Conservation (phyloP, 2,113 vertebrate species). For the Nerophis ophidion region DNA sequence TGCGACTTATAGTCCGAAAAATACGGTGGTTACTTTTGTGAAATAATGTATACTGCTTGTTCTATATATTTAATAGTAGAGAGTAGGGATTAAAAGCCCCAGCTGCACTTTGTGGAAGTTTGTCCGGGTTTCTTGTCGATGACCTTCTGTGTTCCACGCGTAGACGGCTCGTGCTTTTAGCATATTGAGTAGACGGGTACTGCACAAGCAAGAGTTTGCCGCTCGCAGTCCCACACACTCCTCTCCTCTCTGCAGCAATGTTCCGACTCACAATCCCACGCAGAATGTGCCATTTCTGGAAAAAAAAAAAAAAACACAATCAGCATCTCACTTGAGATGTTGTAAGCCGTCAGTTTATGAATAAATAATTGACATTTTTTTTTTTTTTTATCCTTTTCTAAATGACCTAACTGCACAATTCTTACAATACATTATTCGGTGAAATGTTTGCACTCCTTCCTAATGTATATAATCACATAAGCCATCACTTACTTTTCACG, state of each 20-base stretch:
- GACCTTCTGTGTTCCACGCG: not conserved
- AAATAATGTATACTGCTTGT: not conserved
- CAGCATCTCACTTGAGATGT: slow-evolving; percentile 37
- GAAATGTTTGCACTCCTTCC: not conserved
- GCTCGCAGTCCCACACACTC: slow-evolving; percentile 40
- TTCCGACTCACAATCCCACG: slow-evolving; percentile 55
- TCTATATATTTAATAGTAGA: no score
- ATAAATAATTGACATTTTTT: slow-evolving; percentile 23
- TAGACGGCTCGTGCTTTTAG: not conserved
- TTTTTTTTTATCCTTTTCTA: no score
- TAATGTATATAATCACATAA: not conserved
- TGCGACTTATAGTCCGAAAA: no score
- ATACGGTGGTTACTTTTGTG: no score
- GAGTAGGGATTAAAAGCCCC: not conserved
- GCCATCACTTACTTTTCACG: not conserved
- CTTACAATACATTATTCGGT: not conserved
- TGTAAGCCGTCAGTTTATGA: slow-evolving; percentile 19
- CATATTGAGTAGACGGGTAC: slow-evolving; percentile 15
- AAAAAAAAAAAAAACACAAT: slow-evolving; percentile 44
- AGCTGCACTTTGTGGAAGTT: not conserved
- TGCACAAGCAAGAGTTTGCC: slow-evolving; percentile 19
- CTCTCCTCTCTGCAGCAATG: slow-evolving; percentile 44
- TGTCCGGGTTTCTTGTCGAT: not conserved
- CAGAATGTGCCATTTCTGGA: slow-evolving; percentile 61
- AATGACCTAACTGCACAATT: not conserved